Evolutionary conservation across 92 coral and sea anemone species (phyloP).

Genomic region (Zoanthus sansibaricus): DNA sequence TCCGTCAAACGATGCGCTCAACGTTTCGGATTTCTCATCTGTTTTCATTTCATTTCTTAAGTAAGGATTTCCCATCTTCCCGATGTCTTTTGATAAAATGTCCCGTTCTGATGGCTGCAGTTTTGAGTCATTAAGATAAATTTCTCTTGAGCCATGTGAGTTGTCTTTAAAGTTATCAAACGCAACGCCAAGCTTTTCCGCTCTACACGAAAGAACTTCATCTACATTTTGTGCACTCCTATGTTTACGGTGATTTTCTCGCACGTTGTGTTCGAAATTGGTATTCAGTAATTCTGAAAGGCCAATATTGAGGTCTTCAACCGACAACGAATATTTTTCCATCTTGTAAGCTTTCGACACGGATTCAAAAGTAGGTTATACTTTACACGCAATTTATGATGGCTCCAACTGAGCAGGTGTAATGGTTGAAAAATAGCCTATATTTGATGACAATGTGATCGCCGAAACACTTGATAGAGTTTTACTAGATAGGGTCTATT

Average conservation of each 20-base stretch:
- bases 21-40: background rate
- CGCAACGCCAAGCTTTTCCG: background rate
- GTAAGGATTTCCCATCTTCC: background rate
- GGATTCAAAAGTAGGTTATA: background rate
- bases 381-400: background rate
- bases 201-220: background rate
- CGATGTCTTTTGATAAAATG: background rate
- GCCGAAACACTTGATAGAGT: background rate
- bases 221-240: background rate
- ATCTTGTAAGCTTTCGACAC: background rate
- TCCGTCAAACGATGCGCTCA: background rate
- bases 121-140: background rate
- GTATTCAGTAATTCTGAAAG: slow-evolving; percentile 12
- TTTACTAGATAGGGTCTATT: background rate
- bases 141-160: background rate
- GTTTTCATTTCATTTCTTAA: background rate
- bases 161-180: background rate
- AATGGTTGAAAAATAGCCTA: background rate
- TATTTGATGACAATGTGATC: background rate
- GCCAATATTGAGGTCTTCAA: slow-evolving; percentile 33
- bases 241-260: background rate
- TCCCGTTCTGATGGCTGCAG: background rate
- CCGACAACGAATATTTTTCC: slow-evolving; percentile 26
- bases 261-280: background rate
- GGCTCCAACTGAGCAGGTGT: slow-evolving; percentile 24